Percentiles rank a stretch among this genome's conserved stretches.
These are phyloP conservation scores for Columba livia DNA, from an alignment of 2,113 vertebrate genomes.

Conservation along the genomic window DNA sequence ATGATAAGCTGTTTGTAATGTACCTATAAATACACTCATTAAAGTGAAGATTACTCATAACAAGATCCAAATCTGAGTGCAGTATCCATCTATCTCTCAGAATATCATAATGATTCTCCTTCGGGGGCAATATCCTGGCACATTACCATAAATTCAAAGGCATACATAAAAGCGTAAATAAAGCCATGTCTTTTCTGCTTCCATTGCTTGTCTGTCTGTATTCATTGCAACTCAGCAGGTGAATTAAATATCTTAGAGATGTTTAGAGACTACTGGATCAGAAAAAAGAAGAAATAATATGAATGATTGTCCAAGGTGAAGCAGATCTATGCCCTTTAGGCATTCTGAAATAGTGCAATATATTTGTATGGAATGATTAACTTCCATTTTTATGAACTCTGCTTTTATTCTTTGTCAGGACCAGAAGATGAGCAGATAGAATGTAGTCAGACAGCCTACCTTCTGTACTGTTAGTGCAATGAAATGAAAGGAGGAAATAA, in stretches of 20 bases:
- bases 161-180: not conserved
- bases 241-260: not conserved
- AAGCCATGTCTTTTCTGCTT: not conserved
- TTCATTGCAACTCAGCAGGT: not conserved
- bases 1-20: constrained; percentile 6
- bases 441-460: not conserved
- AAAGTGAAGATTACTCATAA: not conserved
- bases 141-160: constrained; percentile 6
- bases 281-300: not conserved
- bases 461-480: not conserved
- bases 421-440: not conserved
- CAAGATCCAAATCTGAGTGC: constrained; percentile 10
- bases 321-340: rapidly evolving
- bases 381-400: not conserved
- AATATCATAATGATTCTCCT: constrained; percentile 10
- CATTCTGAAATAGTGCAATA: not conserved
- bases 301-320: not conserved
- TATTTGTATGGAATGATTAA: not conserved
- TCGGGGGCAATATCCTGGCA: not conserved
- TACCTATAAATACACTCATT: constrained; percentile 39
- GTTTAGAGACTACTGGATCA: not conserved
- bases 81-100: constrained; percentile 9
- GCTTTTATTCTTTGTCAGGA: not conserved
- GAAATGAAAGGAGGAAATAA: not conserved
- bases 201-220: not conserved